Evolutionary conservation across 2,888 invertebrate species (phyloP).

Genomic region (Aspidapion aeneum): DNA sequence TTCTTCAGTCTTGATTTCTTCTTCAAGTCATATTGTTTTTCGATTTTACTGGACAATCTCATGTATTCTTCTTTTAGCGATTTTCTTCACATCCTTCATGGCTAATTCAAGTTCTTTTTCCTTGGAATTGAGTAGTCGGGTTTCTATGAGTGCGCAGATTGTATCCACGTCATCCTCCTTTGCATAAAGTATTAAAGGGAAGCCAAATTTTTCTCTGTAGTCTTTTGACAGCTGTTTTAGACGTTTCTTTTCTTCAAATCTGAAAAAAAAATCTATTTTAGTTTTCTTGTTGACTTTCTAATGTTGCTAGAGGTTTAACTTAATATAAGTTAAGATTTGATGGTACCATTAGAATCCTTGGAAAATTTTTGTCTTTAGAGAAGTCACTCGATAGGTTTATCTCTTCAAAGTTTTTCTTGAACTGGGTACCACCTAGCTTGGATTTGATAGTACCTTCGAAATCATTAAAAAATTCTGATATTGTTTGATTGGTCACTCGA

Average conservation of each 20-base stretch:
- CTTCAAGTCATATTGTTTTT: no score
- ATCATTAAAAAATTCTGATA: no score
- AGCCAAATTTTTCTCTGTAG: conserved; percentile 62
- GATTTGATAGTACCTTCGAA: no score
- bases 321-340: no score
- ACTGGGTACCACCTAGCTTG: no score
- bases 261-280: neutral
- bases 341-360: no score
- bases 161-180: conserved; percentile 58
- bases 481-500: no score
- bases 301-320: no score
- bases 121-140: conserved; percentile 52
- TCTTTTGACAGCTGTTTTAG: conserved; percentile 53
- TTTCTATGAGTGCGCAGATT: conserved; percentile 55
- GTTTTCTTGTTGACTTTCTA: no score
- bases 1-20: neutral
- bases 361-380: no score
- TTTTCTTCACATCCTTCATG: conserved; percentile 66
- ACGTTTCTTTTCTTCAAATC: conserved; percentile 49
- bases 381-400: no score
- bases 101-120: conserved; percentile 56
- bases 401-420: no score
- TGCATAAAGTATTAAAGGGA: conserved; percentile 67
- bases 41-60: conserved; percentile 33
- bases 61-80: conserved; percentile 56